phyloP scores from a whole-genome alignment of 2,113 vertebrate genomes.

The Platichthys stellatus region DNA sequence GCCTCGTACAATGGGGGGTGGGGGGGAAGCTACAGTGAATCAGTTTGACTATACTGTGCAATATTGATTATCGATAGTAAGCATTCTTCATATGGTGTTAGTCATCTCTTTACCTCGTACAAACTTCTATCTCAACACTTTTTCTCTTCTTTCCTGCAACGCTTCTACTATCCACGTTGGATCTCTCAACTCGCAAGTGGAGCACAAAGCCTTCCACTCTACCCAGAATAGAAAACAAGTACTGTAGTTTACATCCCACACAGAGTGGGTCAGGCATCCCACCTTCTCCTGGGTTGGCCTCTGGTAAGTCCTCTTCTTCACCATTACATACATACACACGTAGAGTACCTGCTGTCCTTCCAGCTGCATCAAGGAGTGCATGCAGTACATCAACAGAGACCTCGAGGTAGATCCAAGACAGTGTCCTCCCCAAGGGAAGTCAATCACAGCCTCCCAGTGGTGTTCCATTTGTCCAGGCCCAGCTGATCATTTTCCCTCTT shows the following conservation, averaged over 20 bases:
- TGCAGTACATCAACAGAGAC: constrained; percentile 48
- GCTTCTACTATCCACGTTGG: constrained; percentile 11
- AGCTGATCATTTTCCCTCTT: constrained; percentile 77
- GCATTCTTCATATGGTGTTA: background rate
- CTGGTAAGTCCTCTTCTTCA: constrained; percentile 46
- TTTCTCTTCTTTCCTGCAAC: background rate
- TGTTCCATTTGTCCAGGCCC: constrained; percentile 59
- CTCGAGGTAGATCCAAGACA: constrained; percentile 49
- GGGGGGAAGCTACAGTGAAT: background rate
- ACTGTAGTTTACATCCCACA: constrained; percentile 55
- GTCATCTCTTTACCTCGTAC: constrained; percentile 14
- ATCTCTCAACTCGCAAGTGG: constrained; percentile 31
- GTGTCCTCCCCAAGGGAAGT: constrained; percentile 61
- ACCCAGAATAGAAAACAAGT: constrained; percentile 60
- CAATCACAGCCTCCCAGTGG: constrained; percentile 73
- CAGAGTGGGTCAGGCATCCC: constrained; percentile 50
- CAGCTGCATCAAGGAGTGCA: constrained; percentile 19
- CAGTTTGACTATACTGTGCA: background rate
- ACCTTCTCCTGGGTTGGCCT: constrained; percentile 51
- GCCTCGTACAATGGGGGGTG: background rate
- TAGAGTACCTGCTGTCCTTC: constrained; percentile 31
- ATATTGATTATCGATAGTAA: constrained; percentile 10
- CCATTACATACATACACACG: constrained; percentile 22
- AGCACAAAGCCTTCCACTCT: constrained; percentile 35
- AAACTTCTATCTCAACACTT: background rate